Base-by-base conservation (phyloP, 2,888 invertebrate species). In the Harpalus rubripes region DNA sequence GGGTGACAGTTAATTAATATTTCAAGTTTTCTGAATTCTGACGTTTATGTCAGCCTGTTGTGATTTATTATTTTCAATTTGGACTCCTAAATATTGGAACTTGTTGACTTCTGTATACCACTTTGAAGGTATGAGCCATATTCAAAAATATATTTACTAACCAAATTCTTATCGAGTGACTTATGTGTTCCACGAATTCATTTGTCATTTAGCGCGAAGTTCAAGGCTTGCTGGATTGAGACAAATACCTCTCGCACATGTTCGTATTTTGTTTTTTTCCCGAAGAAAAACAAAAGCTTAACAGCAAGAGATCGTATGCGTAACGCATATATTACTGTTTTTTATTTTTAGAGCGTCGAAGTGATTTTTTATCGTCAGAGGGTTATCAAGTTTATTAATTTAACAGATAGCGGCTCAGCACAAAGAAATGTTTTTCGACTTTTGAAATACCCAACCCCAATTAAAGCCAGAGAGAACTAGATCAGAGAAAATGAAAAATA, bases 321-420 rank as follows among this genome's bases (percentile, higher is more conserved):
- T 68, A 41, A 74, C 72, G 72, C 72, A 74, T 74, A 74, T 44
- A 74, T 74, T 74, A 74, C 7, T 0, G 41, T 74, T 74, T 74
- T 74, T 74, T 74, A 74, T 74, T 74, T 74, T 16, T 74, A 6
- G 63, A 63, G 63, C 41, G 16, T 63, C 22, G 22, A 63, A 63
- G 63, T 63, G 63, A 63, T 63, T 63, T 63, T 63, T 63, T 63
- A 63, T 74, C 72, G 44, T 15, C 16, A 7, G 15, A n/a, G 68
- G 72, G 72, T 74, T 74, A 74, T 74, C 72, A 74, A 41, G 72
- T 74, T 41, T 74, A 74, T 74, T 74, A 74, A 74, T 74, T 74
- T 63, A 41, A 74, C 41, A 41, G 72, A 74, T 74, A 74, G 72
- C 72, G 72, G 72, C 3, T 2, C 7, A 10, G 52, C 7, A 52